Base-by-base conservation (phyloP, 2,797 vertebrate genomes). In the Notolabrus celidotus region DNA sequence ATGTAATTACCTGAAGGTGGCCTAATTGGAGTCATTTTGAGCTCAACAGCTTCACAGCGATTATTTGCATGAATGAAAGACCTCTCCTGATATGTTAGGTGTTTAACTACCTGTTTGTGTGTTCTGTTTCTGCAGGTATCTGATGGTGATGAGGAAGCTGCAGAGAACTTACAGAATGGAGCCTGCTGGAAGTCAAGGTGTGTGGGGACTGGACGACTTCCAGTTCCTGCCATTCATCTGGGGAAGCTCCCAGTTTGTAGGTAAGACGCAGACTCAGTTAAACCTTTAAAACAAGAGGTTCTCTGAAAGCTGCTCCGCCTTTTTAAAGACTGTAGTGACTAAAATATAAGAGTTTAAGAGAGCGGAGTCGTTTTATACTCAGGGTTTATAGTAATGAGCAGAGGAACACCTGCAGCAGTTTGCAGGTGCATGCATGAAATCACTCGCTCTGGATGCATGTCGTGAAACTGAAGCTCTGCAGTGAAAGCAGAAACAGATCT, bases 181-280 rank as follows among this genome's bases (percentile, higher is more conserved):
- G 86, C 98, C 98, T 0, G 98, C 98, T 0, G 98, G 98, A 65
- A 99, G 97, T 88, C 97, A 99, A 88, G 98, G 98, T 0, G 97
- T 99, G 56, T 99, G 97, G 97, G 97, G 97, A 59, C 94, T 99
- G 72, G 97, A 99, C 4, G 97, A 99, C 88, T 99, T 99, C 89
- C 98, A 99, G 52, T 99, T 99, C 62, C 92, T 99, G 20, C 97
- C 97, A 67, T 99, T 99, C 90, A 97, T 99, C 69, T 99, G 97
- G 97, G 97, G 97, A 74, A 99, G 97, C 71, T 94, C 97, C 4
- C 97, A 99, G 88, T 95, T 99, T 59, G 80, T 99, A 94, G 97
- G 97, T 99, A 94, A 88, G 87, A 56, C 23, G 14, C 45, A 15
- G 5, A 7, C 7, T 11, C 5, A 6, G 43, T 45, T 9, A 45